Percentiles rank a stretch among this genome's conserved stretches.
These are phyloP conservation scores for Zaprionus capensis DNA, from an alignment of 1,140 invertebrate species.

Conservation along the genomic window DNA sequence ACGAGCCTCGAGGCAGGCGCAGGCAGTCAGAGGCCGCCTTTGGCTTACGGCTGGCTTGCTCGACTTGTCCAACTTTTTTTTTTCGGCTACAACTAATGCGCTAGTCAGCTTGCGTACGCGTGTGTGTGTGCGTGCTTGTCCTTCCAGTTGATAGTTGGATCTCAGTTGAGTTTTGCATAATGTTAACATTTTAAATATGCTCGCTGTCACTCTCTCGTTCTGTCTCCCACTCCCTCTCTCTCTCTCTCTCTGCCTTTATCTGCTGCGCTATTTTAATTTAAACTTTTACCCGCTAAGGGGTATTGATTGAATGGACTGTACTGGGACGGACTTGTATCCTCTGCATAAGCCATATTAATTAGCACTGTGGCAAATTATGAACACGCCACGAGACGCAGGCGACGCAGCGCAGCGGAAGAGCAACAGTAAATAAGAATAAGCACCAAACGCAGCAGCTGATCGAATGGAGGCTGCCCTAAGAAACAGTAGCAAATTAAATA, in stretches of 20 bases:
- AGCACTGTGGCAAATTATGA: conserved; percentile 54
- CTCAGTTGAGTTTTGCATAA: conserved; percentile 65
- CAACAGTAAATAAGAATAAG: conserved; percentile 2
- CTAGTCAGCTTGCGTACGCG: not conserved
- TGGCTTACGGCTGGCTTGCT: not conserved
- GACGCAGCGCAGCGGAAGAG: conserved; percentile 31
- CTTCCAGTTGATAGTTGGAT: conserved; percentile 43
- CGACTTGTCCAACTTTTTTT: conserved; percentile 27
- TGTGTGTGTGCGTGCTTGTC: conserved; percentile 34
- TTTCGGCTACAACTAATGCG: conserved; percentile 24
- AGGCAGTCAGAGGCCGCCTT: conserved; percentile 3
- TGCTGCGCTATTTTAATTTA: conserved; percentile 48
- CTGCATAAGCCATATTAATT: conserved; percentile 63
- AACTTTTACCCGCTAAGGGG: conserved; percentile 53
- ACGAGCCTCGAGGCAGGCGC: conserved; percentile 41
- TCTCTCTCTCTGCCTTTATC: not conserved
- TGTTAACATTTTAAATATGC: conserved; percentile 18
- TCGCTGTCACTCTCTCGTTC: not conserved
- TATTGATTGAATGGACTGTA: conserved; percentile 8
- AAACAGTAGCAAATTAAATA: not conserved
- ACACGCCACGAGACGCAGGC: conserved; percentile 13
- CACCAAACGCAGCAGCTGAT: not conserved
- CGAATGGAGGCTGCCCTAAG: conserved; percentile 1
- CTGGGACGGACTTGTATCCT: not conserved
- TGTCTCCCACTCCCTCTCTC: not conserved